phyloP scores from a whole-genome alignment of 2,888 invertebrate species.

The Lepidocyrtoides sp. region DNA sequence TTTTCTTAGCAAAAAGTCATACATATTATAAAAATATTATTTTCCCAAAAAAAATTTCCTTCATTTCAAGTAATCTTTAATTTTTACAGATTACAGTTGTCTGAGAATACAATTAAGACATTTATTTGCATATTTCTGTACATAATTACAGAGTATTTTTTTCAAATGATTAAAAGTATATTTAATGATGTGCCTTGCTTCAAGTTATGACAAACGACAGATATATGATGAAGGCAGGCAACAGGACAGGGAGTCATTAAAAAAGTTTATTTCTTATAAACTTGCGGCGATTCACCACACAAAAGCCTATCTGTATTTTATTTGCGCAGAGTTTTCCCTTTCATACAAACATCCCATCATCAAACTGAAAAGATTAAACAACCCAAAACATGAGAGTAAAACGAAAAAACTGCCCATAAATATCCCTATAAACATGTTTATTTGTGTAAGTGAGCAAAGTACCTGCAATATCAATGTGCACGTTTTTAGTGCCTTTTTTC shows the following conservation, averaged over 20 bases:
- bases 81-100: not conserved
- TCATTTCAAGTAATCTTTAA: constrained; percentile 13
- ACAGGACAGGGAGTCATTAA: constrained; percentile 34
- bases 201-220: constrained; percentile 27
- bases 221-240: too few species aligned
- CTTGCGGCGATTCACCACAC: not conserved
- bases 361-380: constrained; percentile 12
- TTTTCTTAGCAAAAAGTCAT: not conserved
- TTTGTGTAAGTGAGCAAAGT: constrained; percentile 12
- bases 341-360: constrained; percentile 1
- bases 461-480: not conserved
- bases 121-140: not conserved
- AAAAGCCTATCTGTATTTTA: not conserved
- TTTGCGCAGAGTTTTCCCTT: constrained; percentile 6
- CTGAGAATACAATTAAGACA: not conserved
- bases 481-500: not conserved
- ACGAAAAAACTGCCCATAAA: constrained; percentile 35
- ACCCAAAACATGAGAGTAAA: constrained; percentile 27
- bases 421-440: constrained; percentile 20
- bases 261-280: constrained; percentile 1
- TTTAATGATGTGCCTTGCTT: not conserved
- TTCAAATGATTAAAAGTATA: constrained; percentile 23
- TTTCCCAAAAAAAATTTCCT: not conserved
- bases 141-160: constrained; percentile 14
- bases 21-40: not conserved